phyloP scores from a whole-genome alignment of 2,113 vertebrate species.

The Malurus elegans region DNA sequence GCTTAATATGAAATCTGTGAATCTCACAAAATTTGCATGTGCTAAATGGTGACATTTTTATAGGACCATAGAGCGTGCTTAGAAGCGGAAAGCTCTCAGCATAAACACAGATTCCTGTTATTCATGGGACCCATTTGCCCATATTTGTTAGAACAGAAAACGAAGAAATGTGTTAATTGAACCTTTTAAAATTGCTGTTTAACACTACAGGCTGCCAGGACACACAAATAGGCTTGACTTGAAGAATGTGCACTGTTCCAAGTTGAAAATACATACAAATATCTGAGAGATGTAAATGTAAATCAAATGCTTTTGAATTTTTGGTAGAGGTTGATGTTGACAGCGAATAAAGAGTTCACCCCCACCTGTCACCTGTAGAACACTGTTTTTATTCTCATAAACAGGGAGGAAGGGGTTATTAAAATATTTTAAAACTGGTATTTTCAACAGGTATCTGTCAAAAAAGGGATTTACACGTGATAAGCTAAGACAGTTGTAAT shows the following conservation, averaged over 20 bases:
- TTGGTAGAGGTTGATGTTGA: accelerated
- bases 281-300: neutral
- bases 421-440: neutral
- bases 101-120: neutral
- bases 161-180: neutral
- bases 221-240: neutral
- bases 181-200: neutral
- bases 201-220: neutral
- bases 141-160: neutral
- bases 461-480: neutral
- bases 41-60: neutral
- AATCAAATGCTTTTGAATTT: neutral
- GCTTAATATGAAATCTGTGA: neutral
- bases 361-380: neutral
- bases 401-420: neutral
- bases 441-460: neutral
- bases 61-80: neutral
- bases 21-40: neutral
- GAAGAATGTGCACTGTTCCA: neutral
- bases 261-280: neutral
- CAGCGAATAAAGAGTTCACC: neutral
- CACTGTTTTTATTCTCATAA: neutral
- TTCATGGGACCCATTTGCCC: neutral
- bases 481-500: neutral
- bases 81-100: neutral